Evolutionary conservation across 1,140 invertebrate species (phyloP).

Genomic region (Phthorimaea operculella): DNA sequence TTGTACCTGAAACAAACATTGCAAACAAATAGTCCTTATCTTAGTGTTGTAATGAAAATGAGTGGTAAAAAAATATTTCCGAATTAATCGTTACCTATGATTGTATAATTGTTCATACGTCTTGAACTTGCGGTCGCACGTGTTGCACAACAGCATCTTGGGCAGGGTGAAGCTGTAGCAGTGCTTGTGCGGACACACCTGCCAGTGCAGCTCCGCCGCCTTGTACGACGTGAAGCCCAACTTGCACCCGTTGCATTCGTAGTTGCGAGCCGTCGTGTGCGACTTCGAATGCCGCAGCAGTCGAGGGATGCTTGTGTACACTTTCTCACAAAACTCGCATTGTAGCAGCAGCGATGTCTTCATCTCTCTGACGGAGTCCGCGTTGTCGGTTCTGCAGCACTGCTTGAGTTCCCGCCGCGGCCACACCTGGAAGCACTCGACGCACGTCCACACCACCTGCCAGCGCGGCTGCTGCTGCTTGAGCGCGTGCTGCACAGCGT

Average conservation of each 20-base stretch:
- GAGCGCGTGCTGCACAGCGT: constrained; percentile 37
- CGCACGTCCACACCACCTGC: constrained; percentile 62
- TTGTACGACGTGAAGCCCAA: constrained; percentile 49
- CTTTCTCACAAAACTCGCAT: constrained; percentile 62
- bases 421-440: constrained; percentile 61
- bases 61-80: not conserved
- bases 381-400: constrained; percentile 36
- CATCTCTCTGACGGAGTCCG: constrained; percentile 41
- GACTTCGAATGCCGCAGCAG: constrained; percentile 46
- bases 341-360: constrained; percentile 49
- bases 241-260: constrained; percentile 54
- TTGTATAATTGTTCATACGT: constrained; percentile 60
- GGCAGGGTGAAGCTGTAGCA: constrained; percentile 52
- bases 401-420: constrained; percentile 43
- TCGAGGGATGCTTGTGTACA: constrained; percentile 56
- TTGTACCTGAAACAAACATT: constrained; percentile 38
- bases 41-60: too few relatives aligned
- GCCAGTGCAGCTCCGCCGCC: constrained; percentile 53
- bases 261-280: constrained; percentile 48
- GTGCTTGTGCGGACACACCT: constrained; percentile 45
- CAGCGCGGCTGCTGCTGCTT: constrained; percentile 40
- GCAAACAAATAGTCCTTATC: not conserved
- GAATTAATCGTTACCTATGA: constrained; percentile 39
- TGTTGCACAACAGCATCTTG: constrained; percentile 55
- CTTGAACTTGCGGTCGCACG: constrained; percentile 59